A percentile compares a stretch with the other conserved stretches of the same genome.
These are phyloP conservation scores for Caenorhabditis virilis DNA, from an alignment of 2,888 invertebrate genomes.

Conservation along the genomic window DNA sequence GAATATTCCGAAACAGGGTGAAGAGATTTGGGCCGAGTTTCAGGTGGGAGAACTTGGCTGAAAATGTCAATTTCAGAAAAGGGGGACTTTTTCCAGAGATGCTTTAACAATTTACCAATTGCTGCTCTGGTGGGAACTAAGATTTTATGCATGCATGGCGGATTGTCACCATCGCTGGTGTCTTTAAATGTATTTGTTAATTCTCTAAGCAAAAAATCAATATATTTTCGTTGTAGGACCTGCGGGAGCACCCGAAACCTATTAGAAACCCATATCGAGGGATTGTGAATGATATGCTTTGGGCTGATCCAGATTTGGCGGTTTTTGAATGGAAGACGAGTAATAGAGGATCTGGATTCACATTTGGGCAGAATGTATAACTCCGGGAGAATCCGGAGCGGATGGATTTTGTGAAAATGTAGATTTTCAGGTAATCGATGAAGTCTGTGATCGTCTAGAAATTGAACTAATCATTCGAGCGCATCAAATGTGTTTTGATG, in stretches of 20 bases:
- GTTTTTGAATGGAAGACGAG: slow-evolving; percentile 51
- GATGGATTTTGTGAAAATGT: no score
- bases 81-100: no score
- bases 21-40: slow-evolving; percentile 49
- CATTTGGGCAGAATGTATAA: slow-evolving; percentile 45
- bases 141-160: slow-evolving; percentile 56
- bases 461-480: slow-evolving; percentile 49
- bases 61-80: no score
- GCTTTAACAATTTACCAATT: slow-evolving; percentile 53
- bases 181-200: slow-evolving; percentile 32
- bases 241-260: slow-evolving; percentile 34
- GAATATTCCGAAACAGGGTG: slow-evolving; percentile 21
- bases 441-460: slow-evolving; percentile 36
- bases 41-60: no score
- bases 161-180: slow-evolving; percentile 51
- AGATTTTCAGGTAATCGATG: slow-evolving; percentile 44
- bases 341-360: slow-evolving; percentile 54
- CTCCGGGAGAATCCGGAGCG: no score
- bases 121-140: slow-evolving; percentile 46
- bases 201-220: neutral
- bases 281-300: slow-evolving; percentile 57
- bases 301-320: slow-evolving; percentile 49
- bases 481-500: slow-evolving; percentile 55
- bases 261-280: slow-evolving; percentile 45
- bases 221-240: slow-evolving; percentile 8